Evolutionary conservation across 2,888 invertebrate genomes (phyloP), one percentile per base, ranked within the genome.

Genomic region (Anthrax anthrax): DNA sequence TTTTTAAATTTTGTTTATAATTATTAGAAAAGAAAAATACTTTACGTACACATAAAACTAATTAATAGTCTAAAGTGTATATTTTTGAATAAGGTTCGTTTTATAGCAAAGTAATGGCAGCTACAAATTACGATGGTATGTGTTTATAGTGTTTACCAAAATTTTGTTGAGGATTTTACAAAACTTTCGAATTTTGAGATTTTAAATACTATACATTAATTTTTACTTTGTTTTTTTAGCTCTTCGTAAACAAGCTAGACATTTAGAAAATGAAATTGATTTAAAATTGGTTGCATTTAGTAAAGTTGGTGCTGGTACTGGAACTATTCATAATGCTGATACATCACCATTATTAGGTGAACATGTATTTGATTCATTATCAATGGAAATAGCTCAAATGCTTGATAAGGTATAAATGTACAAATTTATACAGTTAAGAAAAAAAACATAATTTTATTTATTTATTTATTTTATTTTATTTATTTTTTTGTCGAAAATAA

Each of bases 181-280:
- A 19, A 13, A 23, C 46, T 43, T n/a, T 23, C 39, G 29, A 37
- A 27, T 29, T 39, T 42, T 40, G 10, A 44, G 29, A 42, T 32
- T n/a, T n/a, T n/a, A n/a, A n/a, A 29, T 17, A 40, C 18, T 10
- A 5, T 40, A 41, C 29, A 41, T 27, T 17, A 17, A 34, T 9
- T 6, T n/a, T 34, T n/a, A n/a, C n/a, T n/a, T n/a, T n/a, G n/a
- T n/a, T n/a, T n/a, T 71, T 72, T 51, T 60, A 92, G 95, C 90
- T 66, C 70, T 95, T 47, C 76, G 95, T 44, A 92, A 91, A 65
- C 89, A 92, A 67, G 96, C 97, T 2, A 74, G 96, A 49, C 81
- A 84, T 50, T 70, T 96, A 44, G 97, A 97, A 70, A 96, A 95
- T 73, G 96, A 95, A 64, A 90, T 97, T 56, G 97, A 97, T 67